Evolutionary conservation across 2,113 vertebrate genomes (phyloP).

Genomic region (Neofelis nebulosa): DNA sequence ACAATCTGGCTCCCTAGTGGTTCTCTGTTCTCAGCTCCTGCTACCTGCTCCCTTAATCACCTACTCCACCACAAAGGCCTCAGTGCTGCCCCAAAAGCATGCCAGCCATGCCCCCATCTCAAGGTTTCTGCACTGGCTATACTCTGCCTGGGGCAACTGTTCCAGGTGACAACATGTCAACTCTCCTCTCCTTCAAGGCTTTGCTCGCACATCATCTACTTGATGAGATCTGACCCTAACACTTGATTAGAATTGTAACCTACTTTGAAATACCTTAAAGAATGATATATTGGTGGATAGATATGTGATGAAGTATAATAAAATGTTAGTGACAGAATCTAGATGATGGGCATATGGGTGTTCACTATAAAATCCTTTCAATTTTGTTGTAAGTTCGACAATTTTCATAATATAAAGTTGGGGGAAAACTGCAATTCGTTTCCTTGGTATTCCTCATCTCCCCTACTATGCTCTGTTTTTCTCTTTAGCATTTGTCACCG

Average conservation of each 20-base stretch:
- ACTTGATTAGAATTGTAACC: background rate
- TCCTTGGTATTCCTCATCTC: background rate
- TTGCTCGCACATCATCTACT: background rate
- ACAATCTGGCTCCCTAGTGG: background rate
- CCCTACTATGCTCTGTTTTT: background rate
- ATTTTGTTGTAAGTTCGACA: background rate
- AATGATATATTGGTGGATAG: background rate
- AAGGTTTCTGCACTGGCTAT: background rate
- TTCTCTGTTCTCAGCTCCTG: background rate
- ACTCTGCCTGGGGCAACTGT: background rate
- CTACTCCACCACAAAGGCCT: background rate
- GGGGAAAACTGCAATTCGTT: background rate
- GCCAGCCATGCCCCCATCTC: background rate
- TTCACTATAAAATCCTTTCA: slow-evolving; percentile 17
- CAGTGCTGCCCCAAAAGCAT: background rate
- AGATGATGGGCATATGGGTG: background rate
- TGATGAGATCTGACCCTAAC: background rate
- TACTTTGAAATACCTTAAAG: background rate
- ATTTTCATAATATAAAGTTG: background rate
- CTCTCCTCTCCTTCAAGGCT: background rate
- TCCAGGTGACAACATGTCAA: background rate
- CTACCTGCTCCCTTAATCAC: background rate
- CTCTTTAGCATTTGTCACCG: background rate
- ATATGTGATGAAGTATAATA: background rate
- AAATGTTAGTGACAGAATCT: background rate